phyloP scores from a whole-genome alignment of 35 echinoderm and acorn worm species.

The Ptychodera flava region DNA sequence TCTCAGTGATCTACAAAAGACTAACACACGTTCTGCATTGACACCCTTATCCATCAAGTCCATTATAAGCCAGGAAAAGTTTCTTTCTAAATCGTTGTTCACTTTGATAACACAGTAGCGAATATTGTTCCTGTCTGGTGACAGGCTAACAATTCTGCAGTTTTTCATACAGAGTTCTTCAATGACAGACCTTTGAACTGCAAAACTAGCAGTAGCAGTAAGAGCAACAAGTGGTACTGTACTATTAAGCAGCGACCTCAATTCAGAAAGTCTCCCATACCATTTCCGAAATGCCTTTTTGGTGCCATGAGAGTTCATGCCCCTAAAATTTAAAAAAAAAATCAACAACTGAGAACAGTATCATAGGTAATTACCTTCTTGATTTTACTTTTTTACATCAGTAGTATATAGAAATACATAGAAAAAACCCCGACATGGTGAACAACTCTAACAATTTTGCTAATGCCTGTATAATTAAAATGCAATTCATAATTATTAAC shows the following conservation, averaged over 20 bases:
- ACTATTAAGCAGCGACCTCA: neutral
- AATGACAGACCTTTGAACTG: neutral
- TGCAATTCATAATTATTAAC: no score
- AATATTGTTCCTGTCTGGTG: slow-evolving; percentile 6
- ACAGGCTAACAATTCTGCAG: neutral
- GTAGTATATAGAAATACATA: no score
- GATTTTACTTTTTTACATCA: no score
- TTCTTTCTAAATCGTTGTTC: neutral
- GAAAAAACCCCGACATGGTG: no score
- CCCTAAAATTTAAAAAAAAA: no score
- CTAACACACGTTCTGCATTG: neutral
- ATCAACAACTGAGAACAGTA: no score
- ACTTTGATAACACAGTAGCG: neutral
- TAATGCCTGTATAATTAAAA: no score
- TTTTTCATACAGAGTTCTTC: neutral
- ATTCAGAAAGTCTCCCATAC: neutral
- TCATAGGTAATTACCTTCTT: no score
- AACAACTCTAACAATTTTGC: no score
- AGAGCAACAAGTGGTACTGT: neutral
- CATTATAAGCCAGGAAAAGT: neutral
- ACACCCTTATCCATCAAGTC: neutral
- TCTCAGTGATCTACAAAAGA: neutral
- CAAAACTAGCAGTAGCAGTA: neutral
- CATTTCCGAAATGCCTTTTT: no score
- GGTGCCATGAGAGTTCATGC: no score